Percentiles rank a stretch among this genome's conserved stretches.
Evolutionary conservation across 1,140 invertebrate species (phyloP).

Genomic region (Galendromus occidentalis): DNA sequence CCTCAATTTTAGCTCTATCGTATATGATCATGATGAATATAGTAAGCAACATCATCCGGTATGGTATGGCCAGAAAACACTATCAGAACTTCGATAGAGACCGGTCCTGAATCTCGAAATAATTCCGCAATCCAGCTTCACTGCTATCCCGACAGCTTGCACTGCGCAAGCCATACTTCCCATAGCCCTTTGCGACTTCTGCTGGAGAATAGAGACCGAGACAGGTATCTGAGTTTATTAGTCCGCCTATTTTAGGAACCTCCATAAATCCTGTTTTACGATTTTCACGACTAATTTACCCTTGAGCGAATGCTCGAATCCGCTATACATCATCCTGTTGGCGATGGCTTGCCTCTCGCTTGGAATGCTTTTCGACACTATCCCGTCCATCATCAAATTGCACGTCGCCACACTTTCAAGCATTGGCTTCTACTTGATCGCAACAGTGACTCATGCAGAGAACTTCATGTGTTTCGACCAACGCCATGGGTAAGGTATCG

Average conservation of each 20-base stretch:
- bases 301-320: background rate
- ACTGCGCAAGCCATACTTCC: background rate
- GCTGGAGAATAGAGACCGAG: no score
- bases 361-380: background rate
- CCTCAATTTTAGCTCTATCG: conserved; percentile 61
- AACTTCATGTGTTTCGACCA: background rate
- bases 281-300: background rate
- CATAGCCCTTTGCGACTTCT: background rate
- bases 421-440: background rate
- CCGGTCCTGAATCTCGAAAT: no score
- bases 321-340: background rate
- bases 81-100: no score
- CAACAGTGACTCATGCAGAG: background rate
- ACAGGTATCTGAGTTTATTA: no score
- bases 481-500: background rate
- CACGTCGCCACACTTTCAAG: background rate
- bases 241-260: no score
- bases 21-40: conserved; percentile 72
- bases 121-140: background rate
- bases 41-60: conserved; percentile 40
- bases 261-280: no score
- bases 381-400: background rate
- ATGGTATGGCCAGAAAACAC: no score
- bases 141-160: background rate
- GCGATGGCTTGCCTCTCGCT: background rate